Conservation (phyloP, 2,888 invertebrate species). For the Xestobium rufovillosum region DNA sequence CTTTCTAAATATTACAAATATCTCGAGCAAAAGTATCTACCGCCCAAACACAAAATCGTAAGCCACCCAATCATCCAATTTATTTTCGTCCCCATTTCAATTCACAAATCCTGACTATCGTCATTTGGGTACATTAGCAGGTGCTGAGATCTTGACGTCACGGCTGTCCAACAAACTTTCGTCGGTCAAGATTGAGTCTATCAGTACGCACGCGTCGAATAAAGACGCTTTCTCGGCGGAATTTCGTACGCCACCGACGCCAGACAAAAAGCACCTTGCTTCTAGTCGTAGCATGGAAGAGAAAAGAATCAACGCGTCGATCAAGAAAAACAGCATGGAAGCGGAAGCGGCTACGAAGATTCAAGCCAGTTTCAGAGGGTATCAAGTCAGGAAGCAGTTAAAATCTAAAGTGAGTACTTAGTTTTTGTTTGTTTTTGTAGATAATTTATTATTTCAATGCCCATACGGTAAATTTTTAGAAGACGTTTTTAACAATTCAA, state of each 20-base stretch:
- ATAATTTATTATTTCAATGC: too few species aligned
- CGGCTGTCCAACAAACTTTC: slow-evolving; percentile 6
- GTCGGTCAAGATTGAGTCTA: neutral
- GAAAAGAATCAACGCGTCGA: slow-evolving; percentile 27
- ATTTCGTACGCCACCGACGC: slow-evolving; percentile 13
- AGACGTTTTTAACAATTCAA: too few species aligned
- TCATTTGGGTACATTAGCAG: slow-evolving; percentile 32
- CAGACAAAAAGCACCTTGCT: too few species aligned
- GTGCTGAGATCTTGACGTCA: slow-evolving; percentile 40
- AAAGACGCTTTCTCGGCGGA: slow-evolving; percentile 31
- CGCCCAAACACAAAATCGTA: too few species aligned
- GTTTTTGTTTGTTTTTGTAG: too few species aligned
- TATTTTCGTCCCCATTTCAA: too few species aligned
- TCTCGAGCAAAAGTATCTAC: too few species aligned
- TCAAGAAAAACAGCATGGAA: slow-evolving; percentile 34
- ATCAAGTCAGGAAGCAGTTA: slow-evolving; percentile 48
- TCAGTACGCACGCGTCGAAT: slow-evolving; percentile 33
- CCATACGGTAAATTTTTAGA: too few species aligned
- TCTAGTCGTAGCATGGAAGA: slow-evolving; percentile 25
- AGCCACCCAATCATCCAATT: too few species aligned
- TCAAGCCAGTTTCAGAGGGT: slow-evolving; percentile 63
- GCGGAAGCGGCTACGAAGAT: slow-evolving; percentile 56
- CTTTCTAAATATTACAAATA: too few species aligned
- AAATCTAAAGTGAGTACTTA: slow-evolving; percentile 36
- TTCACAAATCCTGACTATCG: too few species aligned